Evolutionary conservation across 2,888 invertebrate genomes (phyloP), one percentile per base, ranked within the genome.

Genomic region (Athalia circularis): DNA sequence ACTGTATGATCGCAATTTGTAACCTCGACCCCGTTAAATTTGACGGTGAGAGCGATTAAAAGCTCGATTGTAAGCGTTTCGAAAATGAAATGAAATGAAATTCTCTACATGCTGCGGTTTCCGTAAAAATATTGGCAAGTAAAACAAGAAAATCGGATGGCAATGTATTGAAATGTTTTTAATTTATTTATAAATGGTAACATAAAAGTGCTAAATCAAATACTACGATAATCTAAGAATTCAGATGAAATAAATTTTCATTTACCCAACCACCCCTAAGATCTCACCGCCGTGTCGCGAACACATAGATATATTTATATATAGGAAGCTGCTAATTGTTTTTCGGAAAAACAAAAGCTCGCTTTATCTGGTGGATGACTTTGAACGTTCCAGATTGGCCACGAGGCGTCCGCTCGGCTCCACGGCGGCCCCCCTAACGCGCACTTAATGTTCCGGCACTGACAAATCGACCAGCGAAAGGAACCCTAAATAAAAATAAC

Each of bases 361-460:
- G 75, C 47, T 75, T 75, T 75, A 64, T 75, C 75, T 13, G 62
- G 57, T 72, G 57, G 75, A 50, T 50, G 75, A 75, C 62, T 64
- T 64, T 75, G 75, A 48, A 50, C 15, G 64, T 50, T 52, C 43
- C 50, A 75, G 72, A 72, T 72, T 72, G 57, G 72, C 57, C 59
- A 29, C 29, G 45, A 59, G 47, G 72, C 62, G 61, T 75, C 75
- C 75, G 62, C 43, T 8, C 9, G 29, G 11, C 5, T 62, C 57
- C 57, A 13, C n/a, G 47, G 45, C 57, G 50, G 11, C 54, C 62
- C 79, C 79, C 77, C 81, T 81, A 64, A 70, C 62, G 79, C 72
- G 80, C 79, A 80, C 81, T 81, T 84, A 85, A 84, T 84, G 83
- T 82, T 80, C 79, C 80, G 78, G 80, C 81, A 67, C 78, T 81